Base-by-base conservation (phyloP, 2,888 invertebrate species). In the Leucoma salicis region DNA sequence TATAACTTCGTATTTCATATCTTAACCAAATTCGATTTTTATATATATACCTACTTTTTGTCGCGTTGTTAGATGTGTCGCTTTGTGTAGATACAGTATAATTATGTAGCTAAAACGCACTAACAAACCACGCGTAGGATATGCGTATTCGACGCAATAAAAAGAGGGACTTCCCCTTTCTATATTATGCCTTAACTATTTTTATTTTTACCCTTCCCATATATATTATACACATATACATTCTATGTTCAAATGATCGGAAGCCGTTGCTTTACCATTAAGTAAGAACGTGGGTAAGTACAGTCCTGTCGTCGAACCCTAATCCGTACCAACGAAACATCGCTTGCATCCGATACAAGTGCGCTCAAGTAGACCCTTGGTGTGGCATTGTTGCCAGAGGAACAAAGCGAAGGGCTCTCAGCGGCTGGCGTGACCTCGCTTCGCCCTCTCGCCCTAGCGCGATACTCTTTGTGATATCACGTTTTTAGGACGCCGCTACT, bases 271-370 rank as follows among this genome's bases (percentile, higher is more conserved):
- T 46, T n/a, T 48, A 49, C 35, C 46, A 56, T 59, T 50, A 60
- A 59, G 47, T n/a, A n/a, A 59, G 47, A n/a, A 51, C 40, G 39
- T 49, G 44, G 8, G 43, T 46, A 47, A 73, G 68, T 73, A 56
- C 73, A 63, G 52, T 62, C 62, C 73, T 73, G 73, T 49, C 53
- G 48, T 57, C 45, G 69, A 69, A 67, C 78, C 77, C 76, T 78
- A 78, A 78, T 77, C 77, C 78, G 54, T 68, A 65, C 64, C 72
- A 72, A 73, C 74, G 81, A 78, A 84, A 83, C 81, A 82, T 83
- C 77, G 82, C 82, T 81, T 80, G 84, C 85, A 86, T 83, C 83
- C 76, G 79, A 82, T 82, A 80, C 78, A 82, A 85, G 87, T 82
- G 73, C 66, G 66, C 73, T 76, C 66, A 61, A 82, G 84, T 71